A percentile compares a stretch with the other conserved stretches of the same genome.
phyloP scores from a whole-genome alignment of 2,888 invertebrate genomes.

The Caradrina kadenii region DNA sequence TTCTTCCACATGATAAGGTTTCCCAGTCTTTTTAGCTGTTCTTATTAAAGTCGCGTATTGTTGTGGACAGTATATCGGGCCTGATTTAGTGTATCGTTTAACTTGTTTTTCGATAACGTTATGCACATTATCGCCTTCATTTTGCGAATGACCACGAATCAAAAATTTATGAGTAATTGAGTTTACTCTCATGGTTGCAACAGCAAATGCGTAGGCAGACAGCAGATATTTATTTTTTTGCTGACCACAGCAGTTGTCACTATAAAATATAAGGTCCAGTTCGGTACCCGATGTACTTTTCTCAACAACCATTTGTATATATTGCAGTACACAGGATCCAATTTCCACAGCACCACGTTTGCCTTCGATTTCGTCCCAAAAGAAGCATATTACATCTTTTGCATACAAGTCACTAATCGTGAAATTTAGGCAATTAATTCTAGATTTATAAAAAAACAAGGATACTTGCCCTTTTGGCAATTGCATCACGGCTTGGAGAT shows the following conservation, averaged over 20 bases:
- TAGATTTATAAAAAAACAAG: conserved; percentile 40
- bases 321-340: too few species aligned
- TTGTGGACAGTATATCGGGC: too few species aligned
- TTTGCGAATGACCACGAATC: too few species aligned
- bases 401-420: conserved; percentile 45
- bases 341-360: not conserved
- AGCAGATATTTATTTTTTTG: not conserved
- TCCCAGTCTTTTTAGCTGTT: too few species aligned
- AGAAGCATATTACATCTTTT: conserved; percentile 30
- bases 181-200: not conserved
- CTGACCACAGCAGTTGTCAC: conserved; percentile 1
- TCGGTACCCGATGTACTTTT: too few species aligned
- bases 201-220: not conserved
- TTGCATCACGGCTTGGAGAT: conserved; percentile 19
- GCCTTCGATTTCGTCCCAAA: conserved; percentile 25
- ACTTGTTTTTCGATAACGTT: not conserved
- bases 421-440: not conserved
- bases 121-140: too few species aligned
- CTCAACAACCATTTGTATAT: too few species aligned
- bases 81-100: not conserved
- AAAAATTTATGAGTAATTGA: not conserved
- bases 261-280: not conserved
- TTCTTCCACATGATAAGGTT: too few species aligned
- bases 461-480: conserved; percentile 23
- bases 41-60: too few species aligned